phyloP scores from a whole-genome alignment of 2,888 invertebrate species.

The Tryphoninae sp. region DNA sequence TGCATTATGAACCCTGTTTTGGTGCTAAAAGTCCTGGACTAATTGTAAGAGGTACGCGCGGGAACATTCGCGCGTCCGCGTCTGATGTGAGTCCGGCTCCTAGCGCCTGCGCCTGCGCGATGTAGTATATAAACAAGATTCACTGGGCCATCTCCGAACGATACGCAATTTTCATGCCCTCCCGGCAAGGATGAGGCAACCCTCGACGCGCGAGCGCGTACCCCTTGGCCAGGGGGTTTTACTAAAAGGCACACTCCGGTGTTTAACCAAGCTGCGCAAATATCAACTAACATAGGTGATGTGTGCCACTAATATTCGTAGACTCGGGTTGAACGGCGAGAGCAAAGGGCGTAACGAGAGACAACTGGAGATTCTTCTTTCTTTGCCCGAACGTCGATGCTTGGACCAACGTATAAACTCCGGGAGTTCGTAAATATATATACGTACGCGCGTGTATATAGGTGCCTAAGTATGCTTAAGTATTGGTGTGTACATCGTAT shows the following conservation, averaged over 20 bases:
- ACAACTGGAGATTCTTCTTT: slow-evolving; percentile 37
- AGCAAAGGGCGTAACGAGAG: slow-evolving; percentile 53
- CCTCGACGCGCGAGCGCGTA: slow-evolving; percentile 53
- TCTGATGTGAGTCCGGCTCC: slow-evolving; percentile 32
- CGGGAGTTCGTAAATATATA: slow-evolving; percentile 66
- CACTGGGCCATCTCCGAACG: slow-evolving; percentile 65
- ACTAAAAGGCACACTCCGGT: slow-evolving; percentile 79
- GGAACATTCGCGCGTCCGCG: slow-evolving; percentile 1
- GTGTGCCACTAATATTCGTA: not conserved
- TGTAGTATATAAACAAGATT: slow-evolving; percentile 46
- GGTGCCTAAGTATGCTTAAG: slow-evolving; percentile 2
- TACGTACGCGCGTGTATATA: slow-evolving; percentile 18
- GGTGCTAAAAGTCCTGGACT: too few relatives aligned
- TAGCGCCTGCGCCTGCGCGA: slow-evolving; percentile 37
- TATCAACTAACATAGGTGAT: slow-evolving; percentile 67
- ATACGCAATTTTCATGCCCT: slow-evolving; percentile 69
- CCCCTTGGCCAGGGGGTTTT: slow-evolving; percentile 68
- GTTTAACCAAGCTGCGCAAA: slow-evolving; percentile 80
- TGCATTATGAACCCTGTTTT: too few relatives aligned
- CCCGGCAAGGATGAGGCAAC: slow-evolving; percentile 33
- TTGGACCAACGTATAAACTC: slow-evolving; percentile 36
- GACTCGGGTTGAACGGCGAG: slow-evolving; percentile 27
- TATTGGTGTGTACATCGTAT: slow-evolving; percentile 23
- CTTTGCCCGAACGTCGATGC: slow-evolving; percentile 42
- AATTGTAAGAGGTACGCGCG: not conserved